Base-by-base conservation (phyloP, 2,113 vertebrate genomes). In the Nothoprocta perdicaria region DNA sequence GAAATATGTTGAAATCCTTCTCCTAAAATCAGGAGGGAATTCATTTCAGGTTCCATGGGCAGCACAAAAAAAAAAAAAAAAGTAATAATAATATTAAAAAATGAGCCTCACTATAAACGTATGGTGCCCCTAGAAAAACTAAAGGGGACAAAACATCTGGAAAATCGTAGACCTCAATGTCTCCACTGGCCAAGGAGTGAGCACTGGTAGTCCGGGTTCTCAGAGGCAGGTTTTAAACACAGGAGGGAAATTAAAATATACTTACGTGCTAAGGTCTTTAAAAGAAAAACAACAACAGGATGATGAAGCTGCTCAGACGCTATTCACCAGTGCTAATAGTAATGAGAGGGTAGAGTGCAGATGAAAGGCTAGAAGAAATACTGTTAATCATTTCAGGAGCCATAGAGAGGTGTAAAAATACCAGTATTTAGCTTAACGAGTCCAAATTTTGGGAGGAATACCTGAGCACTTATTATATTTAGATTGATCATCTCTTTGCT, bases 231-330 rank as follows among this genome's bases (percentile, higher is more conserved):
- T 94, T 91, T 94, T 89, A 82, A 14, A 88, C 35, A 93, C 89
- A 94, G 85, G 82, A 76, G 91, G 92, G 72, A 96, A 95, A 95
- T 90, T 82, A 96, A 68, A 89, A 86, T 86, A 87, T 89, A 86
- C 83, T 73, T 93, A 57, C 68, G 89, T 45, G 40, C 53, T 45
- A 67, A 33, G 46, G 65, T 79, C 86, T 72, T 66, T 85, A 89
- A 87, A 80, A 91, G 81, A 92, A 92, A 95, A 92, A 83, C 63
- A 86, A 60, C n/a, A 84, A 85, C 35, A 84, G 90, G 92, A 94
- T 85, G 95, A 92, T 85, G 91, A 95, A 91, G 61, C 68, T 85
- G 72, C 76, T 89, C 87, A 91, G 94, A 91, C 82, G 63, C 83
- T 79, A 94, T 89, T 92, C 83, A 77, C 82, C 79, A 75, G 35